Conservation (phyloP, 2,797 vertebrate genomes). For the Pseudopleuronectes americanus region DNA sequence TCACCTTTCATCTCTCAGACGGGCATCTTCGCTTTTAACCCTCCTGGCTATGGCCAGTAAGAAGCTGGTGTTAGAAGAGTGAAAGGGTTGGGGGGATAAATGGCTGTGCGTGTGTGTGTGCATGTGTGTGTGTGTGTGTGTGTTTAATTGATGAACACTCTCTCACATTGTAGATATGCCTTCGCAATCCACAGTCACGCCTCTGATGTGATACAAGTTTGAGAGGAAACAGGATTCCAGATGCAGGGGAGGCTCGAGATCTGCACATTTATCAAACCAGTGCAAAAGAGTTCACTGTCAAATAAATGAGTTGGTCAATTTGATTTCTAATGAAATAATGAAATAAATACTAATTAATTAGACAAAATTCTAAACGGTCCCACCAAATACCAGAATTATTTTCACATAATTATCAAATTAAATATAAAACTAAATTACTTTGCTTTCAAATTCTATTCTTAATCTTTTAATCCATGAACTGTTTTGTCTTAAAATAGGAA, state of each 20-base stretch:
- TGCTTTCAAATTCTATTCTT: too few species aligned
- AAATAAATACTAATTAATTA: neutral
- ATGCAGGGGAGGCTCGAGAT: conserved; percentile 14
- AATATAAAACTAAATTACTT: too few species aligned
- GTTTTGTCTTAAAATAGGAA: too few species aligned
- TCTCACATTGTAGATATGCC: conserved; percentile 34
- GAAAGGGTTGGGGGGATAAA: conserved; percentile 1
- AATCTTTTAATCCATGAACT: too few species aligned
- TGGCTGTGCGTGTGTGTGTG: conserved; percentile 7
- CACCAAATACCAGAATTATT: neutral
- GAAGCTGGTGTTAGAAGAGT: conserved; percentile 19
- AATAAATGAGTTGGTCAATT: neutral
- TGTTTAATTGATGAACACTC: conserved; percentile 44
- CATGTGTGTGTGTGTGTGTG: conserved; percentile 17
- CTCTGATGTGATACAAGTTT: conserved; percentile 59
- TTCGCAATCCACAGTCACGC: conserved; percentile 59
- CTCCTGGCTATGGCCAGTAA: conserved; percentile 33
- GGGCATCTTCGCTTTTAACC: conserved; percentile 63
- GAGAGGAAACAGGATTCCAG: conserved; percentile 37
- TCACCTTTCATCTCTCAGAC: conserved; percentile 74
- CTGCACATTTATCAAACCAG: conserved; percentile 13
- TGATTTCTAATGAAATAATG: conserved; percentile 4
- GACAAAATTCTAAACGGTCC: neutral
- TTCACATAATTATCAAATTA: too few species aligned
- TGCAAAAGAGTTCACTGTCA: neutral